Conservation (phyloP, 2,113 vertebrate genomes). For the Rana temporaria region DNA sequence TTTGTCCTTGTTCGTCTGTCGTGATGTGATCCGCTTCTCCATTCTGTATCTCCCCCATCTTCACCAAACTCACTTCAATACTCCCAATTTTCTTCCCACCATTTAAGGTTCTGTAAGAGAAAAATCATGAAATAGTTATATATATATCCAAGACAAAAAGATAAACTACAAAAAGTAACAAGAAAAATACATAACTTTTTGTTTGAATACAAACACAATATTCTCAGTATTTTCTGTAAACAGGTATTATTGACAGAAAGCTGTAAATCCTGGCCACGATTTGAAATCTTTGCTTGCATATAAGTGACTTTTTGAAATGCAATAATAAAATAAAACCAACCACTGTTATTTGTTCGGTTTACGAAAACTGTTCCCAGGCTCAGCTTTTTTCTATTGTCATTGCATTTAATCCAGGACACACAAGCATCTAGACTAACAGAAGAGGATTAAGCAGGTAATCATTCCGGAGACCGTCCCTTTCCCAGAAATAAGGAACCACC, state of each 20-base stretch:
- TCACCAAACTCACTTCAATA: conserved; percentile 90
- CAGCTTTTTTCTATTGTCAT: too few relatives aligned
- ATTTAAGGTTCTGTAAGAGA: conserved; percentile 85
- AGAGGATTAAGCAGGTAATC: neutral
- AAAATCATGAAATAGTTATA: conserved; percentile 12
- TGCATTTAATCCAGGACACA: neutral
- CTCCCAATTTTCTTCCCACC: conserved; percentile 88
- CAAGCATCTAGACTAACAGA: neutral
- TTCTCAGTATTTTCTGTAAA: too few relatives aligned
- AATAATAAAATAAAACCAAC: neutral
- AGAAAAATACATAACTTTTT: too few relatives aligned
- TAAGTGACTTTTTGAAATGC: too few relatives aligned
- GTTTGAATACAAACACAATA: too few relatives aligned
- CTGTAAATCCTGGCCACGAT: too few relatives aligned
- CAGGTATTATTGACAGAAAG: too few relatives aligned
- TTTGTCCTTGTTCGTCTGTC: conserved; percentile 81
- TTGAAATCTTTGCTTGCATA: too few relatives aligned
- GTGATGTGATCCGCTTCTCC: conserved; percentile 83
- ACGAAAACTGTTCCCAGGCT: neutral
- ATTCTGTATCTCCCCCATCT: conserved; percentile 94
- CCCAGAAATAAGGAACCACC: neutral
- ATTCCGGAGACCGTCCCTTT: neutral
- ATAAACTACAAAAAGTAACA: too few relatives aligned
- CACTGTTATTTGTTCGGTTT: neutral
- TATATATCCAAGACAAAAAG: too few relatives aligned